Conservation (phyloP, 2,797 vertebrate species). For the Pangasius sanitwongsei region DNA sequence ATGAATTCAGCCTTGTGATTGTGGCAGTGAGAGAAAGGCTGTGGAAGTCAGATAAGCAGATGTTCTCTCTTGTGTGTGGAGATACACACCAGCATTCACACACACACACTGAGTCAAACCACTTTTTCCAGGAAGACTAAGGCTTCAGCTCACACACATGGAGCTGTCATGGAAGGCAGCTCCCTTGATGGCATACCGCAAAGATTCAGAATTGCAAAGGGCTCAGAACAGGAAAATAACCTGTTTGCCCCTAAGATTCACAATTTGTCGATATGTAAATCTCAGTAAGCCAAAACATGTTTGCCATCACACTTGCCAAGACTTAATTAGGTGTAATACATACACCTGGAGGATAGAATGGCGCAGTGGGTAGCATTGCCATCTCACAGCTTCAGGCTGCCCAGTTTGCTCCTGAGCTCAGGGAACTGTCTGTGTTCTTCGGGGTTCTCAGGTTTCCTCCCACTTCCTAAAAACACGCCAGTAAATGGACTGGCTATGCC, state of each 20-base stretch:
- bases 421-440: neutral
- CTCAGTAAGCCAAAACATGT: neutral
- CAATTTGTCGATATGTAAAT: neutral
- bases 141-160: slow-evolving; percentile 14
- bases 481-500: neutral
- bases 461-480: neutral
- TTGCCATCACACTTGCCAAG: neutral
- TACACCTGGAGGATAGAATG: neutral
- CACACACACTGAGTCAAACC: slow-evolving; percentile 15
- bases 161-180: slow-evolving; percentile 3
- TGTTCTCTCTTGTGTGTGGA: slow-evolving; percentile 26
- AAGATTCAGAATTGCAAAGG: slow-evolving; percentile 7
- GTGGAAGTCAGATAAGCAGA: slow-evolving; percentile 51
- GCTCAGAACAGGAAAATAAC: neutral
- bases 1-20: slow-evolving; percentile 2
- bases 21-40: slow-evolving; percentile 39
- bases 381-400: neutral
- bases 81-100: slow-evolving; percentile 29
- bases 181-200: neutral
- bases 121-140: slow-evolving; percentile 18
- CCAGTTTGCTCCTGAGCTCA: neutral
- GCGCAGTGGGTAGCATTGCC: neutral
- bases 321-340: slow-evolving; percentile 6
- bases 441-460: neutral
- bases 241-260: neutral